Evolutionary conservation across 2,888 invertebrate species (phyloP), one percentile per base, ranked within the genome.

Genomic region (Mycogona germanica): DNA sequence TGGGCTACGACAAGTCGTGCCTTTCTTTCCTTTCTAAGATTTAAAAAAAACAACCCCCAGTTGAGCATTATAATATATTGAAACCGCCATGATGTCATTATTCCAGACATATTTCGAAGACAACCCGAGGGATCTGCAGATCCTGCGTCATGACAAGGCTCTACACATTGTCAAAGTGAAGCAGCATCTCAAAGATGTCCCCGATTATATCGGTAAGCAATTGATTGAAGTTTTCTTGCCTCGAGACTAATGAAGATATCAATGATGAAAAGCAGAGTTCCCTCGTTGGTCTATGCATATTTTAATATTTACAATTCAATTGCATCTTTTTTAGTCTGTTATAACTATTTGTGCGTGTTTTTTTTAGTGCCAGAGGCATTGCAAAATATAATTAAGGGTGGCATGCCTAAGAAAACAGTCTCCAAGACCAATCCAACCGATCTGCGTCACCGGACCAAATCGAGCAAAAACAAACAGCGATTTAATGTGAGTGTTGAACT

Each of bases 181-280:
- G 66, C 76, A 80, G 1, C 93, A 95, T 70, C 71, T 97, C 58
- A 78, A 86, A 26, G 82, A 95, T 68, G 87, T 97, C 0, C 96
- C 97, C 0, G 92, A 92, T 51, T 97, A 97, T 67, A 80, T 91
- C 60, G 55, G 57, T 51, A 30, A 4, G 32, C 49, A 25, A 9
- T 38, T 23, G 7, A 21, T 32, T 25, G 12, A 9, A 7, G 3
- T 9, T 29, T 37, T 25, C 12, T 12, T 35, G 6, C 7, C 37
- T 5, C 48, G 37, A 26, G 14, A 26, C 17, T 51, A 28, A 25
- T 14, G 14, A n/a, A 23, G n/a, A 6, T 7, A 37, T 25, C 37
- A 17, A 9, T 47, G 23, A 2, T 17, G 32, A 35, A 21, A n/a
- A 41, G 14, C 26, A 12, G 17, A 14, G 12, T 17, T 26, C 23